These are phyloP conservation scores for Gnathonemus echidnorhynchus DNA, from an alignment of 2,113 vertebrate species.

Conservation along the genomic window DNA sequence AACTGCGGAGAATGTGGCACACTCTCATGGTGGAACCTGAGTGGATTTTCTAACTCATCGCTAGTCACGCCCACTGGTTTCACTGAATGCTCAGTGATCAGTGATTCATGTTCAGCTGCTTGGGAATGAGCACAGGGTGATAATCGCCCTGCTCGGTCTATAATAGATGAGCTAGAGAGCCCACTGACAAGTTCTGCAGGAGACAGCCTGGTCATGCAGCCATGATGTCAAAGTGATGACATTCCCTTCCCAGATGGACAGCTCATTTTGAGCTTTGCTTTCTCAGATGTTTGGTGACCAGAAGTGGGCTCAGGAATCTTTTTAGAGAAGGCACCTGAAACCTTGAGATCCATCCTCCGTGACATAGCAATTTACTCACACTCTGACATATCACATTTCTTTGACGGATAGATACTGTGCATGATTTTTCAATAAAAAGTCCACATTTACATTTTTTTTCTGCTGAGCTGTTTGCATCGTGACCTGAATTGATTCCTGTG, in stretches of 20 bases:
- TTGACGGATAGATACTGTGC: neutral
- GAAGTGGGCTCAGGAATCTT: neutral
- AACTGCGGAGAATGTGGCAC: neutral
- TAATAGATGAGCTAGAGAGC: neutral
- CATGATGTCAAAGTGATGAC: neutral
- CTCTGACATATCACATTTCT: neutral
- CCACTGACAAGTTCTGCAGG: neutral
- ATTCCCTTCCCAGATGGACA: neutral
- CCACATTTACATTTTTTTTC: neutral
- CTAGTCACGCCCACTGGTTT: neutral
- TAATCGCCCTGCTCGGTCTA: neutral
- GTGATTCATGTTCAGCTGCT: neutral
- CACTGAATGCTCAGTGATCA: neutral
- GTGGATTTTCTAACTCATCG: neutral
- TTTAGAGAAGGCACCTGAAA: slow-evolving; percentile 10
- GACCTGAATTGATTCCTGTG: neutral
- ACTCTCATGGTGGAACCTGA: neutral
- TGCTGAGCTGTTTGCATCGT: neutral
- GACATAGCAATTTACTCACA: neutral
- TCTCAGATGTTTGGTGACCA: neutral
- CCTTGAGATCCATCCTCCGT: slow-evolving; percentile 2
- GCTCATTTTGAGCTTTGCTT: neutral
- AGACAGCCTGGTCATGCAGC: neutral
- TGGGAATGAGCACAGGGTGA: neutral
- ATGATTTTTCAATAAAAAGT: neutral